Evolutionary conservation across 2,888 invertebrate genomes (phyloP), one percentile per base, ranked within the genome.

Genomic region (Leptinotarsa haldemani): DNA sequence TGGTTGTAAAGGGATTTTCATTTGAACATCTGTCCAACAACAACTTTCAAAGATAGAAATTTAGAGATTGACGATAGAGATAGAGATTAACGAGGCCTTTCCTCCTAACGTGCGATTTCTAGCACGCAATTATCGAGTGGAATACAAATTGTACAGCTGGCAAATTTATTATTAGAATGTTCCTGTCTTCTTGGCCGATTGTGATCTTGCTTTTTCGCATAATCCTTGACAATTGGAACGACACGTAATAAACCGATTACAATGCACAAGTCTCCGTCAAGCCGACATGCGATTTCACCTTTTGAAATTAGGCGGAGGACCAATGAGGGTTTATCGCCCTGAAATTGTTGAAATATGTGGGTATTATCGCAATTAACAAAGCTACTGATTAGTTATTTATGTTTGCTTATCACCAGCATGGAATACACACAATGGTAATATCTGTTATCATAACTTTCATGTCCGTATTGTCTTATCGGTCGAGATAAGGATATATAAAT

Each of bases 371-470:
- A 76, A 81, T 80, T 81, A 83, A 83, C 82, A 83, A 81, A 79
- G 79, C 80, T 80, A 80, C 80, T 82, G 83, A 84, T 84, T 83
- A 82, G 79, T 80, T 82, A 82, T 83, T 83, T 84, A 82, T 84
- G 82, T 81, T 77, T 79, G 77, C 76, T 82, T 85, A 84, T 85
- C 84, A 80, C 82, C 83, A 83, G 79, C 84, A 84, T 84, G 80
- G 80, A 81, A 78, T 82, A 81, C 79, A 82, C 79, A 83, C 83
- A 83, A 84, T 83, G 82, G 82, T 83, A 84, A 83, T 82, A 82
- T 83, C 82, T 80, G 70, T 80, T 84, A 84, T 85, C 84, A 79
- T 71, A 78, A 82, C 78, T 82, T 83, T 82, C 82, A 82, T 83
- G 84, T 83, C 81, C 80, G 82, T 80, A 77, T 77, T 70, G 77